phyloP scores from a whole-genome alignment of 2,888 invertebrate genomes.

The Mellilla xanthometata region DNA sequence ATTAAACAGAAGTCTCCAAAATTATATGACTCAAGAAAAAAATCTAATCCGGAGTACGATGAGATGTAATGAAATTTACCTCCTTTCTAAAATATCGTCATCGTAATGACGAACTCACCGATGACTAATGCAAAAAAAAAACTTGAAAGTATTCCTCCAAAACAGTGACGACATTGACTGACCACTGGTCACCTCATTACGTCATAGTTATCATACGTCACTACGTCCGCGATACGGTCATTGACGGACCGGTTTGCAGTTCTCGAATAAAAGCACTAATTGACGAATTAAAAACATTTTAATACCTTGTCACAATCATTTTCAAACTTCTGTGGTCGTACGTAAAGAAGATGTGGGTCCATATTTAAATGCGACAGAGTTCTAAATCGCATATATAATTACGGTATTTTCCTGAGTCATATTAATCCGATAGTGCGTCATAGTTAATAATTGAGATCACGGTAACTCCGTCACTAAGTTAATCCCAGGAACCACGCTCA shows the following conservation, averaged over 20 bases:
- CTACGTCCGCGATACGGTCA: slow-evolving; percentile 19
- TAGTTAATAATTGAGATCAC: not conserved
- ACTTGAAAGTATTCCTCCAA: not conserved
- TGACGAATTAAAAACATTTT: too few relatives aligned
- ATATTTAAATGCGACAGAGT: slow-evolving; percentile 6
- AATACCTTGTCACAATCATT: not conserved
- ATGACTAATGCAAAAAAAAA: not conserved
- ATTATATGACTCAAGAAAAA: too few relatives aligned
- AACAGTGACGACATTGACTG: slow-evolving; percentile 2
- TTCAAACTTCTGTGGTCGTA: not conserved
- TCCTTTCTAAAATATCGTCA: too few relatives aligned
- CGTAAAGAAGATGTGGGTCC: not conserved
- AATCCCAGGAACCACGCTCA: slow-evolving; percentile 8
- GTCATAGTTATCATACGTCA: slow-evolving; percentile 13
- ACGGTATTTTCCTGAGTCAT: slow-evolving; percentile 3
- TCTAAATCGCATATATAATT: not conserved
- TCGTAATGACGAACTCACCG: not conserved
- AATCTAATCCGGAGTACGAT: too few relatives aligned
- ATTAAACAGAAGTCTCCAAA: too few relatives aligned
- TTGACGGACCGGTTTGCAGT: slow-evolving; percentile 20
- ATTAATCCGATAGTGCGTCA: slow-evolving; percentile 6
- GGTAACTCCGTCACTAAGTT: slow-evolving; percentile 5
- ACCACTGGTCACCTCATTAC: slow-evolving; percentile 3
- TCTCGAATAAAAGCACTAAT: not conserved
- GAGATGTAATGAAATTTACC: too few relatives aligned